Evolutionary conservation across 2,888 invertebrate species (phyloP).

Genomic region (Tachina fera): DNA sequence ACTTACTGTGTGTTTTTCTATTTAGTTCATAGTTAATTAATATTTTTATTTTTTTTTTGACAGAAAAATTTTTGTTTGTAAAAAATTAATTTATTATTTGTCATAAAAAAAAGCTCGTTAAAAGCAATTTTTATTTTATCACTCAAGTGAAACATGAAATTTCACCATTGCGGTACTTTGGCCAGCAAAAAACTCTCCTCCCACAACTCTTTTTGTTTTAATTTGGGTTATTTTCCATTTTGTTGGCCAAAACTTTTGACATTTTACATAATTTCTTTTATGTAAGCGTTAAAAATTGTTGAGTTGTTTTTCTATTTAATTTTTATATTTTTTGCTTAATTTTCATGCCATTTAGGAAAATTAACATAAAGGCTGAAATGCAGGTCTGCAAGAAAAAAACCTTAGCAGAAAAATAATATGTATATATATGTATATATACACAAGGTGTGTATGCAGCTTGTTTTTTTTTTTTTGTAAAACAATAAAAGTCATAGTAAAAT

Average conservation of each 20-base stretch:
- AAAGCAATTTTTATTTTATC: conserved; percentile 53
- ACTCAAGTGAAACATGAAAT: conserved; percentile 52
- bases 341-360: conserved; percentile 64
- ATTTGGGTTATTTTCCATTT: not conserved
- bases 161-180: conserved; percentile 53
- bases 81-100: conserved; percentile 61
- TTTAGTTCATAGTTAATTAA: conserved; percentile 66
- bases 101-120: conserved; percentile 22
- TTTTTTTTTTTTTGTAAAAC: conserved; percentile 19
- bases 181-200: not conserved
- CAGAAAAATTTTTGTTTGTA: conserved; percentile 32
- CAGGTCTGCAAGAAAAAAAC: not conserved
- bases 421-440: too few relatives aligned
- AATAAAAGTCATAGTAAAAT: conserved; percentile 53
- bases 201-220: not conserved
- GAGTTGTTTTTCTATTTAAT: conserved; percentile 2
- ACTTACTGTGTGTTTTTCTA: conserved; percentile 27
- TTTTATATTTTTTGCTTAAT: conserved; percentile 20
- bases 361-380: conserved; percentile 37
- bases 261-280: conserved; percentile 62
- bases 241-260: conserved; percentile 52
- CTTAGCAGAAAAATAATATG: not conserved
- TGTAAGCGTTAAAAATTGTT: conserved; percentile 59
- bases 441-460: not conserved
- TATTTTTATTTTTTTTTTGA: conserved; percentile 52